Evolutionary conservation across 2,797 vertebrate species (phyloP).

Genomic region (Hemitrygon akajei): DNA sequence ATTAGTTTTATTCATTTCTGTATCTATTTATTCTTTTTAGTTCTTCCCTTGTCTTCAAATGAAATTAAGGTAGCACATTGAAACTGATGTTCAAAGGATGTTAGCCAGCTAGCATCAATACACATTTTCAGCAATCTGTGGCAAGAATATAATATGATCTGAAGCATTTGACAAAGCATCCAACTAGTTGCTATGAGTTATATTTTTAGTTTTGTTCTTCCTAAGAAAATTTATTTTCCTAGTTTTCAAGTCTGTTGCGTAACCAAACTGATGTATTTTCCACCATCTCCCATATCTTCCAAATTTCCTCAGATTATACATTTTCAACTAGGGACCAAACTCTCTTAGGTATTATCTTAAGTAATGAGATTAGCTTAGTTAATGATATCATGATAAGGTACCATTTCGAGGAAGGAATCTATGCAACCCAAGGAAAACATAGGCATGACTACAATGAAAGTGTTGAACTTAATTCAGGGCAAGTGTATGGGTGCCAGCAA

Average conservation of each 20-base stretch:
- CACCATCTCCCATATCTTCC: background rate
- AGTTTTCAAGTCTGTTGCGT: background rate
- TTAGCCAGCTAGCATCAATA: background rate
- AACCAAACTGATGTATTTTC: background rate
- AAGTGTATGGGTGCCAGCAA: no score
- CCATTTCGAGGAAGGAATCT: no score
- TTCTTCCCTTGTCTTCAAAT: background rate
- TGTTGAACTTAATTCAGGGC: no score
- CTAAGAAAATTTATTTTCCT: background rate
- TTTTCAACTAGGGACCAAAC: background rate
- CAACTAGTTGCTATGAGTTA: background rate
- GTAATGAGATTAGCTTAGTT: no score
- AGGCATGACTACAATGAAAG: no score
- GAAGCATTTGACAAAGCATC: background rate
- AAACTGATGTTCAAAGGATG: no score
- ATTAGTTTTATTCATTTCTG: background rate
- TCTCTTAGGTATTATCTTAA: no score
- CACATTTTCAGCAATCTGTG: background rate
- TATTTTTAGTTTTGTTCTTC: background rate
- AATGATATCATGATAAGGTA: no score
- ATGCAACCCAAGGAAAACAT: no score
- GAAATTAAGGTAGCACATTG: background rate
- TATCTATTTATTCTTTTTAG: background rate
- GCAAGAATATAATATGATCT: background rate
- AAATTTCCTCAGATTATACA: background rate